phyloP scores from a whole-genome alignment of 1,140 invertebrate species.

The Eufriesea mexicana region DNA sequence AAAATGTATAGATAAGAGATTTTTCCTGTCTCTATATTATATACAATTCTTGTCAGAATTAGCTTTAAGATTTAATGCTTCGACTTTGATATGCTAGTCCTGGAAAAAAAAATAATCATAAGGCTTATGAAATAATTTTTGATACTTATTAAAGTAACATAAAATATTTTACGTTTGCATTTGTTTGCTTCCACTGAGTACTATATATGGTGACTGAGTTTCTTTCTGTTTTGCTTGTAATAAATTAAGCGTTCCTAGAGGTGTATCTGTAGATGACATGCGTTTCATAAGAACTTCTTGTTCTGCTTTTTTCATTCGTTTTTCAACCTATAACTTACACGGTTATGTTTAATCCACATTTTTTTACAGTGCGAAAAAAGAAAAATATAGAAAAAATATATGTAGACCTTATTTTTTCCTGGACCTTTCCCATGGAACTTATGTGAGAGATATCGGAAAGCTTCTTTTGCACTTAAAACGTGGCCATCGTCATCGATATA shows the following conservation, averaged over 20 bases:
- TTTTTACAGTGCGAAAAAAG: background rate
- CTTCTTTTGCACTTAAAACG: constrained; percentile 96
- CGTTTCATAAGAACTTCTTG: constrained; percentile 98
- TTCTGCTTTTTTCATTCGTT: constrained; percentile 96
- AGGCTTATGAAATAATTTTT: constrained; percentile 5
- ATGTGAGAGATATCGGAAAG: constrained; percentile 97
- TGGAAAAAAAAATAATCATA: constrained; percentile 60
- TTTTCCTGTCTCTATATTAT: constrained; percentile 45
- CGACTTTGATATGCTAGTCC: constrained; percentile 76
- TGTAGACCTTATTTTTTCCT: constrained; percentile 95
- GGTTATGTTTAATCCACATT: background rate
- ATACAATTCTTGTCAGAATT: constrained; percentile 44
- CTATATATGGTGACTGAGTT: constrained; percentile 96
- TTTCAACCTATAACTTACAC: constrained; percentile 86
- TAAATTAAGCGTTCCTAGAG: constrained; percentile 95
- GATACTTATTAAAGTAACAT: background rate
- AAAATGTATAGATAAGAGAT: background rate
- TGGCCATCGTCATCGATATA: constrained; percentile 98
- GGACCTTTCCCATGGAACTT: constrained; percentile 99
- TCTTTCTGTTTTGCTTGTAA: constrained; percentile 98
- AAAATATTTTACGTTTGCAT: constrained; percentile 78
- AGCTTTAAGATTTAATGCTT: constrained; percentile 66
- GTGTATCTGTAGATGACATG: constrained; percentile 99
- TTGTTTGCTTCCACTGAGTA: constrained; percentile 94
- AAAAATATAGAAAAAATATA: background rate